phyloP scores from a whole-genome alignment of 2,797 vertebrate species.

The Alfaro cultratus region DNA sequence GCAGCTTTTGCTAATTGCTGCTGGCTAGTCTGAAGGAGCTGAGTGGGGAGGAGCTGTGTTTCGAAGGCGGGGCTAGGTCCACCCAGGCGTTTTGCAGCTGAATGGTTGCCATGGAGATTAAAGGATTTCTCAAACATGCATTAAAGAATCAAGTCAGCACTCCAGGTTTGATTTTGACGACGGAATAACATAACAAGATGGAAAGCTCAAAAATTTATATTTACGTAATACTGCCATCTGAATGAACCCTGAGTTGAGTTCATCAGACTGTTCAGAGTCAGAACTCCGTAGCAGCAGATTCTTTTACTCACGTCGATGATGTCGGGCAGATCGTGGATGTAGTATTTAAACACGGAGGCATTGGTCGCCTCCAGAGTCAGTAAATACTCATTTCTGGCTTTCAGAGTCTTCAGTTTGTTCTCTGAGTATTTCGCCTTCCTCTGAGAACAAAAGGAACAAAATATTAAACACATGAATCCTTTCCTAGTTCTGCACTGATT shows the following conservation, averaged over 20 bases:
- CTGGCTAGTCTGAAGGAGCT: too few species aligned
- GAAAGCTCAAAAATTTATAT: too few species aligned
- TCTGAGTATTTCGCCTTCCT: conserved; percentile 98
- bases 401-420: conserved; percentile 98
- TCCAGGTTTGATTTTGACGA: too few species aligned
- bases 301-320: conserved; percentile 94
- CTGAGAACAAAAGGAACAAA: conserved; percentile 66
- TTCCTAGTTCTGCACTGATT: background rate
- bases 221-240: too few species aligned
- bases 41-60: too few species aligned
- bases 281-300: background rate
- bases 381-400: conserved; percentile 97
- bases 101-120: too few species aligned
- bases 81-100: too few species aligned
- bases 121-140: too few species aligned
- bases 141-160: too few species aligned
- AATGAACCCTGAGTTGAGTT: background rate
- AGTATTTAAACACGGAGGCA: conserved; percentile 97
- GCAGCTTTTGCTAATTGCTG: too few species aligned
- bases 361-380: conserved; percentile 98
- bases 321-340: conserved; percentile 97
- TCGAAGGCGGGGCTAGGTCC: too few species aligned
- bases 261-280: background rate
- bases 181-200: too few species aligned
- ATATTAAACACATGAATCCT: background rate